These are phyloP conservation scores for Diadumene lineata DNA, from an alignment of 92 coral and sea anemone genomes.

Conservation along the genomic window DNA sequence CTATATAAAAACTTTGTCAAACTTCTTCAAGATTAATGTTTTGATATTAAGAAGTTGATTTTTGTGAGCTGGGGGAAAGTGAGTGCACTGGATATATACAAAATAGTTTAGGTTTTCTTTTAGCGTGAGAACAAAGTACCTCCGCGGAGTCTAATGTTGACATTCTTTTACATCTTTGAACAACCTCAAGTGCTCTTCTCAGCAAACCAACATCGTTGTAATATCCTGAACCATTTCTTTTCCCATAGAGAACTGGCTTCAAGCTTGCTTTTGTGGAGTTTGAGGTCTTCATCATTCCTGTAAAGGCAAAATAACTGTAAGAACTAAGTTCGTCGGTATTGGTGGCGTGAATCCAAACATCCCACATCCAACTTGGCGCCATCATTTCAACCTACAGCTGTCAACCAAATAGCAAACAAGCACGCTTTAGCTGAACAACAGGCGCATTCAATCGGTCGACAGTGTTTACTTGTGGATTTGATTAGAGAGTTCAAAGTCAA, in stretches of 20 bases:
- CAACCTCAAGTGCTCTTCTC: neutral
- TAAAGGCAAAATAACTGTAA: neutral
- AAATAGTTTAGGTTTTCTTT: neutral
- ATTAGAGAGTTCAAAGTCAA: constrained; percentile 28
- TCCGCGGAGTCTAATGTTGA: constrained; percentile 22
- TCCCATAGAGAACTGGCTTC: neutral
- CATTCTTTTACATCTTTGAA: constrained; percentile 19
- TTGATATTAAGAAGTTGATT: neutral
- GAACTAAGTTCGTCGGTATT: neutral
- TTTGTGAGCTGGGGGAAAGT: neutral
- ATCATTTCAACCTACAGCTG: constrained; percentile 8
- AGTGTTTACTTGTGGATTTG: constrained; percentile 26
- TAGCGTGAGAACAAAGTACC: constrained; percentile 7
- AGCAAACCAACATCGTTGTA: neutral
- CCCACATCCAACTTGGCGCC: constrained; percentile 5
- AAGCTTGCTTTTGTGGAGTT: neutral
- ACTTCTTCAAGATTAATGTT: neutral
- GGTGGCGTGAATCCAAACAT: neutral
- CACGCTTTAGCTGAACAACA: constrained; percentile 27
- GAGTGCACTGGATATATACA: neutral
- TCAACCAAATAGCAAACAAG: constrained; percentile 25
- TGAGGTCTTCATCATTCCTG: neutral
- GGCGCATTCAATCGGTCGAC: constrained; percentile 26
- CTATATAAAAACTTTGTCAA: no score
- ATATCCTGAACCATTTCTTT: neutral